These are phyloP conservation scores for Chlorodrepanis virens DNA, from an alignment of 2,113 vertebrate species.

Conservation along the genomic window DNA sequence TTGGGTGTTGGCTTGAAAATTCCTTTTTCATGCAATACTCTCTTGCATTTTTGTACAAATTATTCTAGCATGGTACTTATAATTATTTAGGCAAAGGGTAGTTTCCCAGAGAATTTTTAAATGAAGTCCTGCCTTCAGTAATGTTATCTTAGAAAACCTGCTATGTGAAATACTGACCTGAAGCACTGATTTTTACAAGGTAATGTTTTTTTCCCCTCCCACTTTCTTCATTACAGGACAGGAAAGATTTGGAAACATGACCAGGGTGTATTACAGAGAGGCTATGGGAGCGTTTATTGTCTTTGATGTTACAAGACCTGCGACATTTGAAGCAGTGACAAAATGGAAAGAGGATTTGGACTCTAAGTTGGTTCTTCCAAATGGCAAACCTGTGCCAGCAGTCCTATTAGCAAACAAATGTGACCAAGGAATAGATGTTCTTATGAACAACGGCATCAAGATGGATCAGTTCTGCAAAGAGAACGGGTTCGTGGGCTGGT, in stretches of 20 bases:
- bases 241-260: conserved; percentile 87
- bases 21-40: not conserved
- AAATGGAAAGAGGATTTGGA: conserved; percentile 87
- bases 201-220: not conserved
- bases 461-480: conserved; percentile 86
- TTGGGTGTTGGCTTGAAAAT: not conserved
- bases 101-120: not conserved
- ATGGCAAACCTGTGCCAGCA: conserved; percentile 77
- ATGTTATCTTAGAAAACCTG: not conserved
- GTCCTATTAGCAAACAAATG: conserved; percentile 84
- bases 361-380: conserved; percentile 82
- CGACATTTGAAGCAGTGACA: conserved; percentile 82
- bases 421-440: conserved; percentile 78
- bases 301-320: conserved; percentile 82
- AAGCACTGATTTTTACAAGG: not conserved
- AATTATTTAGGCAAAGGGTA: not conserved
- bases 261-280: conserved; percentile 83
- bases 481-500: conserved; percentile 82
- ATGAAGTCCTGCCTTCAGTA: not conserved
- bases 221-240: conserved; percentile 71
- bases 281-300: conserved; percentile 84
- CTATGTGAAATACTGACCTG: not conserved
- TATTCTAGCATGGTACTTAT: not conserved
- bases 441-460: conserved; percentile 78
- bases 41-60: not conserved